A percentile compares a stretch with the other conserved stretches of the same genome.
These are phyloP conservation scores for Lasioglossum albipes DNA, from an alignment of 1,140 invertebrate genomes.

Conservation along the genomic window DNA sequence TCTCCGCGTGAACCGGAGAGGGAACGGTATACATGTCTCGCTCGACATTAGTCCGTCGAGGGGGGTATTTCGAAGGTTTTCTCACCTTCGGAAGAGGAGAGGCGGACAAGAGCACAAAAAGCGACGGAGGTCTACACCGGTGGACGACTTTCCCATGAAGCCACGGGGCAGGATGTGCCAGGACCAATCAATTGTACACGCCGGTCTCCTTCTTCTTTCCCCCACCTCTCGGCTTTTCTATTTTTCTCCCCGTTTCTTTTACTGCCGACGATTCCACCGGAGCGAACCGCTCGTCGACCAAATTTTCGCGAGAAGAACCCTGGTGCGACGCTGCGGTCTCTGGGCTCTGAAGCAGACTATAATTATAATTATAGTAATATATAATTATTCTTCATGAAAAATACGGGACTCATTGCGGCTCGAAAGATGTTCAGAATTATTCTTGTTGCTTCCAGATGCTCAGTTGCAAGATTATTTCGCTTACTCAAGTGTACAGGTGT, in stretches of 20 bases:
- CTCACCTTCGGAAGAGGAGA: slow-evolving; percentile 41
- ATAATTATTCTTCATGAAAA: no score
- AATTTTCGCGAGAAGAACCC: slow-evolving; percentile 15
- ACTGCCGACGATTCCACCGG: neutral
- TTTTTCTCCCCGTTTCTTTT: slow-evolving; percentile 53
- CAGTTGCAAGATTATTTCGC: no score
- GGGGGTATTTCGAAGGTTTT: slow-evolving; percentile 25
- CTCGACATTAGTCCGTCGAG: slow-evolving; percentile 38
- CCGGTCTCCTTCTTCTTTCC: slow-evolving; percentile 73
- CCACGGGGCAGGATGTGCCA: slow-evolving; percentile 76
- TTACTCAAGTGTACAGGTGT: no score
- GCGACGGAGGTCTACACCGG: slow-evolving; percentile 62
- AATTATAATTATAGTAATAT: no score
- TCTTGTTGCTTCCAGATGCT: no score
- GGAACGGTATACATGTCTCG: slow-evolving; percentile 22
- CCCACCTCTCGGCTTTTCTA: slow-evolving; percentile 42
- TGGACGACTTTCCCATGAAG: slow-evolving; percentile 78
- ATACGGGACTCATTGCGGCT: no score
- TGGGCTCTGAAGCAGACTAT: no score
- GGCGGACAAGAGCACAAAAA: slow-evolving; percentile 63
- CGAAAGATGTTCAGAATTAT: no score
- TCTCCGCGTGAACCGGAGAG: slow-evolving; percentile 9
- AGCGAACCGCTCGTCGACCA: neutral
- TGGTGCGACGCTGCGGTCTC: neutral
- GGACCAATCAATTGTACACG: slow-evolving; percentile 80